phyloP scores from a whole-genome alignment of 2,888 invertebrate genomes.

The Philaethria dido region DNA sequence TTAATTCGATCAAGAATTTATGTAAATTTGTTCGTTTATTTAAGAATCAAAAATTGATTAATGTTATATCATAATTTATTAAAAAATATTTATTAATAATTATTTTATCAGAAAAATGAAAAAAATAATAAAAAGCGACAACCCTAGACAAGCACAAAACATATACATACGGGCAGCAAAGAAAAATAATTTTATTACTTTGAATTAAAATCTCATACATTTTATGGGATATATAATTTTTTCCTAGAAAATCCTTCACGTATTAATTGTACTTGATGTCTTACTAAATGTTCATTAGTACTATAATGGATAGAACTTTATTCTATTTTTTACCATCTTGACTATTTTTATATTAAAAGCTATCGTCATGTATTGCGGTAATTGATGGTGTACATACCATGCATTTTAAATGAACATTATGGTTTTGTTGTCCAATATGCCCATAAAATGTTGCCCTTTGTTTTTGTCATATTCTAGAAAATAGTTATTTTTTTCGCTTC shows the following conservation, averaged over 20 bases:
- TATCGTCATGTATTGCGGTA: no score
- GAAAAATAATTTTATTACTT: conserved; percentile 9
- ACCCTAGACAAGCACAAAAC: conserved; percentile 11
- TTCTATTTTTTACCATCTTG: background rate
- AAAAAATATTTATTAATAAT: background rate
- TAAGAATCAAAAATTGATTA: no score
- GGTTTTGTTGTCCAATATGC: conserved; percentile 1
- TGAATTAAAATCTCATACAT: conserved; percentile 21
- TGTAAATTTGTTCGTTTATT: no score
- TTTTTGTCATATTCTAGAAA: background rate
- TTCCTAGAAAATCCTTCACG: background rate
- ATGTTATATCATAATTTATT: no score
- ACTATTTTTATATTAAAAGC: no score
- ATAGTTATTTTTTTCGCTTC: background rate
- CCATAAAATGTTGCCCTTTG: conserved; percentile 29
- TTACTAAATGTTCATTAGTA: conserved; percentile 10
- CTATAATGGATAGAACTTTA: conserved; percentile 5
- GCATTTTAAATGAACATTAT: conserved; percentile 23
- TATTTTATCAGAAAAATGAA: background rate
- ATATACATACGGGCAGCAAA: background rate
- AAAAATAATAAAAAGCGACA: background rate
- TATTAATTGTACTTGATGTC: conserved; percentile 5
- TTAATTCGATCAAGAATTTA: background rate
- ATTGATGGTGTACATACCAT: conserved; percentile 18
- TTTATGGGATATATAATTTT: conserved; percentile 8